Base-by-base conservation (phyloP, 2,113 vertebrate species). In the Dinomys branickii region DNA sequence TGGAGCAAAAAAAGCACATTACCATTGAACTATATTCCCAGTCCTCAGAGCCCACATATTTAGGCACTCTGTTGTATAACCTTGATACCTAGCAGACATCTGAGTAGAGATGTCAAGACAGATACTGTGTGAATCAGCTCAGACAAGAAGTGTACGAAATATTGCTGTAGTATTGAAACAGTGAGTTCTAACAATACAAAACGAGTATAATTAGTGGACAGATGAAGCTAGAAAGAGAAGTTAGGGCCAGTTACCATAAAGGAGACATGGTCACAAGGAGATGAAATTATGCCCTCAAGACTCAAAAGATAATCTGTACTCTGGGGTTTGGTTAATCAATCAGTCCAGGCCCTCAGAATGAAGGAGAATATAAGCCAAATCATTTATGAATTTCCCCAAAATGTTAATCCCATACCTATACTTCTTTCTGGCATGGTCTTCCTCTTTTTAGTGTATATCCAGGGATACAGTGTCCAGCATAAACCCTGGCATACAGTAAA, bases 271-370 rank as follows among this genome's bases (percentile, higher is more conserved):
- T 81, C 50, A 82, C 26, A 85, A 65, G 52, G 52, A 83, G 56
- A 52, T 33, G 33, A 75, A 82, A 59, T 86, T 35, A 44, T 77
- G 16, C 86, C 4, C 9, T 90, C 58, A 93, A 81, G 41, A 73
- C 52, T 35, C 41, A 56, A 52, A 96, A 90, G 16, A 67, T 28
- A 75, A 52, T 11, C 30, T 88, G 33, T 41, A 30, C 8, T 26
- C 69, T 89, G 67, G 44, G 58, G 12, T 91, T n/a, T 96, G 88
- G 69, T 86, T 86, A 96, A 81, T 13, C 33, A 38, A 58, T 81
- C 20, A 63, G 13, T 80, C n/a, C 17, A 90, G 56, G 38, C 65
- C 17, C 47, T 73, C 61, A 95, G 90, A 92, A 5, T 41, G 54
- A 94, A 61, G 38, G 47, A 67, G 22, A 41, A 6, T 61, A 26